Evolutionary conservation across 2,888 invertebrate genomes (phyloP), one percentile per base, ranked within the genome.

Genomic region (Dicycla oo): DNA sequence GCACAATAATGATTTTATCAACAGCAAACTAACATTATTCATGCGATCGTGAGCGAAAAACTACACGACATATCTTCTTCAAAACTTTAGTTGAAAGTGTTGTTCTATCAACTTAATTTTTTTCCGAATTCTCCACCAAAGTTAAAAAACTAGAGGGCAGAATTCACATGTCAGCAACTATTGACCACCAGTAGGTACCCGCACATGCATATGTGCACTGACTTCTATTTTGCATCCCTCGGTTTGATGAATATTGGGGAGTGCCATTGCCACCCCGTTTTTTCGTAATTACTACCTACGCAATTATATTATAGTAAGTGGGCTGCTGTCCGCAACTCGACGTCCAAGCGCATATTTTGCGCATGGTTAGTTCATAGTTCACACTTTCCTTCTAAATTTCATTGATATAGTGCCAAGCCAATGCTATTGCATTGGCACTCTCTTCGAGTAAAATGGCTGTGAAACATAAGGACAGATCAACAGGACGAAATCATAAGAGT

Each of bases 361-460:
- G 30, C 26, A 45, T 18, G 20, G 23, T n/a, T 38, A 38, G 15
- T 56, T 40, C 20, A 53, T 10, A 40, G 20, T n/a, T 40, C 58
- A 15, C 20, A 34, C 15, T 15, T 65, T 65, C 13, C 30, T n/a
- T 47, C 20, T 40, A 23, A 6, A 62, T 34, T 58, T 43, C 23
- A 67, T 66, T 38, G 23, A 47, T 13, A 67, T 20, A 7, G 23
- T 47, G 66, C 3, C 23, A 66, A 65, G 66, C 2, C 23, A 66
- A 65, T 13, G 30, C 34, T 20, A 15, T 2, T 23, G 23, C 11
- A 18, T 18, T 18, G 23, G 20, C 23, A 26, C 40, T 60, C 18
- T 43, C 43, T 60, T 18, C 13, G 0, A 47, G 34, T 6, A 15
- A 34, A 66, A 66, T 65, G 8, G 13, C 20, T 34, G 8, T 45